Evolutionary conservation across 2,113 vertebrate genomes (phyloP).

Genomic region (Oxyura jamaicensis): DNA sequence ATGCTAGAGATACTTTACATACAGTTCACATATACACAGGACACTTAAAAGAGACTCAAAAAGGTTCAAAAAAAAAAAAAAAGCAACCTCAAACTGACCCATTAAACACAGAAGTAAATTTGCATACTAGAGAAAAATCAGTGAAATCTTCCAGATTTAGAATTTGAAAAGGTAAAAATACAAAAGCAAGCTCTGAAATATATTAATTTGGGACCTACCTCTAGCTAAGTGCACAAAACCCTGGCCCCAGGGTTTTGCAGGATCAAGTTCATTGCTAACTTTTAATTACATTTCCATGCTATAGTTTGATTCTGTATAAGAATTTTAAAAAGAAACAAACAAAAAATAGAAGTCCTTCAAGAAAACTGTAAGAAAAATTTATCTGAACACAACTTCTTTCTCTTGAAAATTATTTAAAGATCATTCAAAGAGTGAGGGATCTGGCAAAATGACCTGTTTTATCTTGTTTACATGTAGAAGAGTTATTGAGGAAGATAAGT

Average conservation of each 20-base stretch:
- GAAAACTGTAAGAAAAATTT: neutral
- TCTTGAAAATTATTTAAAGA: conserved; percentile 55
- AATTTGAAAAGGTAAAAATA: neutral
- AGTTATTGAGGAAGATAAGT: conserved; percentile 71
- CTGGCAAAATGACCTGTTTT: conserved; percentile 41
- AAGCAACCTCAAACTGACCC: neutral
- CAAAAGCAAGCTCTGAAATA: neutral
- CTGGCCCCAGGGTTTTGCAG: neutral
- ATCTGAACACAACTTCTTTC: neutral
- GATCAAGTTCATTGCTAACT: neutral
- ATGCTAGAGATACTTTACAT: neutral
- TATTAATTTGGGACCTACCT: neutral
- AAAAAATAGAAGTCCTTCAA: neutral
- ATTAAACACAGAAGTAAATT: neutral
- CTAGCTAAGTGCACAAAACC: neutral
- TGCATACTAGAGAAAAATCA: neutral
- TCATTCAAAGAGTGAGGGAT: conserved; percentile 42
- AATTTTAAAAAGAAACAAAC: neutral
- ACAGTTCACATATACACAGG: neutral
- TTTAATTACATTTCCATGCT: neutral
- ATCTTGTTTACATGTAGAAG: conserved; percentile 70
- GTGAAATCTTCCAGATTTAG: neutral
- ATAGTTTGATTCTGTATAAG: neutral
- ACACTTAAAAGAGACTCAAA: neutral
- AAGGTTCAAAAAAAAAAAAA: neutral